Evolutionary conservation across 2,888 invertebrate species (phyloP).

Genomic region (Hyppa rectilinea): DNA sequence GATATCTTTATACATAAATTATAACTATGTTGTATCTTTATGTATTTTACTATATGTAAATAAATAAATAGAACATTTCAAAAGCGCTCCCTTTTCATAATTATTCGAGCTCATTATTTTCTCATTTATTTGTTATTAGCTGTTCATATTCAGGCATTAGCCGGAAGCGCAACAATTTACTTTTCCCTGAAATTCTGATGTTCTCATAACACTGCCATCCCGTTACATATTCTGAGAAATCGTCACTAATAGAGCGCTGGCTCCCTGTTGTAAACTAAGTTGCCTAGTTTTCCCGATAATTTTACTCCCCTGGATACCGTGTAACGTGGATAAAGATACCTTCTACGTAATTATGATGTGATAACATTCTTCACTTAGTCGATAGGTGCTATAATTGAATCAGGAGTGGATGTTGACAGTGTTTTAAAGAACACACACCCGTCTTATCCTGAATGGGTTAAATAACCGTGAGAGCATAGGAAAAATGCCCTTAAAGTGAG

Average conservation of each 20-base stretch:
- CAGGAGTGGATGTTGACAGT: not conserved
- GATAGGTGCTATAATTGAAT: not conserved
- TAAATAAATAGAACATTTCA: not conserved
- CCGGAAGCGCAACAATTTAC: not conserved
- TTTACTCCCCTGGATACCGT: not conserved
- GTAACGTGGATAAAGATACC: constrained; percentile 7
- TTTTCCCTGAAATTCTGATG: too few relatives aligned
- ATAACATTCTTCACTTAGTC: not conserved
- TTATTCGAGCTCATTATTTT: not conserved
- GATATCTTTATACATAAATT: too few relatives aligned
- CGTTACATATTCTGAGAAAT: not conserved
- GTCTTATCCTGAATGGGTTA: too few relatives aligned
- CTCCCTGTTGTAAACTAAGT: not conserved
- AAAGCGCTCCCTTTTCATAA: not conserved
- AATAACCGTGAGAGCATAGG: too few relatives aligned
- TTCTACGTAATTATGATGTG: not conserved
- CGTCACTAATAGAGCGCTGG: not conserved
- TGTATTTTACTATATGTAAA: too few relatives aligned
- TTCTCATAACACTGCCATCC: too few relatives aligned
- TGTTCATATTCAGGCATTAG: not conserved
- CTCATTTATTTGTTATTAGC: not conserved
- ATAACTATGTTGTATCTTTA: too few relatives aligned
- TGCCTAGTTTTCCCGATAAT: not conserved
- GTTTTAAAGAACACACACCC: not conserved
- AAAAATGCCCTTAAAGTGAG: too few relatives aligned